Evolutionary conservation across 1,140 invertebrate genomes (phyloP), one percentile per base, ranked within the genome.

Genomic region (Drosophila biarmipes): DNA sequence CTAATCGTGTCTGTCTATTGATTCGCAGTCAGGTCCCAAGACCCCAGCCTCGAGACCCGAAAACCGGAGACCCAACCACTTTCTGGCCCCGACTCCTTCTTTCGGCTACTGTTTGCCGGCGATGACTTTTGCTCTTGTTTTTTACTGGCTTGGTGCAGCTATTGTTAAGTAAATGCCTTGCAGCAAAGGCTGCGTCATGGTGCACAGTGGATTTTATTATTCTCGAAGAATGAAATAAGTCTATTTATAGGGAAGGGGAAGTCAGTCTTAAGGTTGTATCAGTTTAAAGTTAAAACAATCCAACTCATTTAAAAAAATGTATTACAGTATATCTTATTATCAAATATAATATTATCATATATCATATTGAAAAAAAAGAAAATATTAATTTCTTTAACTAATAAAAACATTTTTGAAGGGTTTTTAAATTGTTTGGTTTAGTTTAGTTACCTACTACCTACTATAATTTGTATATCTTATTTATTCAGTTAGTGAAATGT

Each of bases 91-190:
- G 52, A 19, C 67, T 40, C 51, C 42, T 71, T 67, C 72, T 43
- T 55, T 74, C 43, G 51, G 84, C 84, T 89, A 87, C 84, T 84
- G 82, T 87, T 87, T 75, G 74, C 87, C 89, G 79, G 82, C 82
- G 71, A 87, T 87, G 78, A 75, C 79, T 37, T 14, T 37, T 66
- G 27, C 40, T 71, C 35, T 49, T 53, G 46, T 66, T 72, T 40
- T 40, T 43, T 62, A 56, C n/a, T 55, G 38, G 0, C 68, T 35
- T 49, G 63, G 54, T 77, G 74, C 67, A 71, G 63, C 64, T 63
- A 71, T 63, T 78, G 67, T 78, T 78, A 57, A 61, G 53, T 61
- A 61, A 54, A 72, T 78, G 66, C 37, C 73, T 64, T 61, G 66
- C 56, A 55, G 31, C 71, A 53, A 64, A 46, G 42, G 40, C 17